Conservation (phyloP, 2,888 invertebrate genomes). For the Parnassius apollo region DNA sequence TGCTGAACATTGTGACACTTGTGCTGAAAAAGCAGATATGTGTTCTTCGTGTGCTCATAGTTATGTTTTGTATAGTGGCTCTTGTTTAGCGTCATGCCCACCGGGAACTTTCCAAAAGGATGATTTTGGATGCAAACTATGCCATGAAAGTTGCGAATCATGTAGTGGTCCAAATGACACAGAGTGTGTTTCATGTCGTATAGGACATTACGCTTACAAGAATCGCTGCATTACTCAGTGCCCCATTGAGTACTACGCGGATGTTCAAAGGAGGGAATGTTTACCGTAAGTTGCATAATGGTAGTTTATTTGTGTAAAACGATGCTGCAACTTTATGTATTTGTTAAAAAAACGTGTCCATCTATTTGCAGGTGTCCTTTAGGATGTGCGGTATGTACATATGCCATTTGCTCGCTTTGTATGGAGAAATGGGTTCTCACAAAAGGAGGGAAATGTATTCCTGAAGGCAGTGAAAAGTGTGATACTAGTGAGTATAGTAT, state of each 20-base stretch:
- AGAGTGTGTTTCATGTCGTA: conserved; percentile 90
- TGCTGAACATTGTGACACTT: conserved; percentile 92
- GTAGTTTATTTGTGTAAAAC: conserved; percentile 25
- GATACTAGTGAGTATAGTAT: conserved; percentile 83
- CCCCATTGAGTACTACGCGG: conserved; percentile 87
- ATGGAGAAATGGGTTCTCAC: conserved; percentile 87
- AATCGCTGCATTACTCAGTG: conserved; percentile 88
- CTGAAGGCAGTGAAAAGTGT: conserved; percentile 87
- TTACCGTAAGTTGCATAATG: conserved; percentile 71
- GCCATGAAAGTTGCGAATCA: conserved; percentile 90
- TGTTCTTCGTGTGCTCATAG: conserved; percentile 94
- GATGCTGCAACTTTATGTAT: conserved; percentile 26
- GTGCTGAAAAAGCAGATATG: conserved; percentile 90
- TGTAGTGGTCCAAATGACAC: conserved; percentile 89
- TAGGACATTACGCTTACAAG: conserved; percentile 86
- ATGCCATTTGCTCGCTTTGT: conserved; percentile 87
- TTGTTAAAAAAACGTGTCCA: conserved; percentile 32
- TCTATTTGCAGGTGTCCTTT: conserved; percentile 82
- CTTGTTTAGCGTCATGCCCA: conserved; percentile 92
- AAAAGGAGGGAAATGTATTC: conserved; percentile 87
- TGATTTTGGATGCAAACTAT: conserved; percentile 90
- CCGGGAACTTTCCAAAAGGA: conserved; percentile 91
- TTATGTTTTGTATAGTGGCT: conserved; percentile 90
- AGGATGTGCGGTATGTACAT: conserved; percentile 88
- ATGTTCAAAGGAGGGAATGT: conserved; percentile 89